Percentiles rank a stretch among this genome's conserved stretches.
These are phyloP conservation scores for Seira ritae DNA, from an alignment of 2,888 invertebrate genomes.

Conservation along the genomic window DNA sequence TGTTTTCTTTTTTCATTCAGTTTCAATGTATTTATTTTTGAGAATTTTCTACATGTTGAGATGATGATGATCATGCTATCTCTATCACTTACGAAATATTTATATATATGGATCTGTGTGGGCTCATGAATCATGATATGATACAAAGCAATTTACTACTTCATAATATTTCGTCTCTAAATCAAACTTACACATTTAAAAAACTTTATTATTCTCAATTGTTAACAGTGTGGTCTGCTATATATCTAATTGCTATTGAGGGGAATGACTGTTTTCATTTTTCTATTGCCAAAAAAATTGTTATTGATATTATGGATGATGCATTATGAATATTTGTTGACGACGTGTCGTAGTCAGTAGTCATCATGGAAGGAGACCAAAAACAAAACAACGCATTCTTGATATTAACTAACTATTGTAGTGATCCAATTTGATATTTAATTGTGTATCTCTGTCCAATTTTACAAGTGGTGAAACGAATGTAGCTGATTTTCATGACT, in stretches of 20 bases:
- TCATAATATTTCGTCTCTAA: neutral
- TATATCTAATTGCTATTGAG: neutral
- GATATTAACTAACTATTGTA: neutral
- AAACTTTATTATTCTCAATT: neutral
- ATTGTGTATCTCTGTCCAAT: constrained; percentile 25
- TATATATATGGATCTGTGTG: neutral
- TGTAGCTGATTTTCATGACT: constrained; percentile 62
- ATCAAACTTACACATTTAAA: neutral
- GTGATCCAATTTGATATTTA: neutral
- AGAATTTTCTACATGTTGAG: neutral
- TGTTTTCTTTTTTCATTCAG: too few relatives aligned
- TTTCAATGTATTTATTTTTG: neutral
- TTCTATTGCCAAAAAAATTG: neutral
- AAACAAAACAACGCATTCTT: neutral
- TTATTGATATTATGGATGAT: neutral
- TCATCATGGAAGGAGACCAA: neutral
- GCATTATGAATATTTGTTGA: neutral
- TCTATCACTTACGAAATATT: too few relatives aligned
- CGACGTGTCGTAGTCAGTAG: too few relatives aligned
- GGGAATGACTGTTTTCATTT: neutral
- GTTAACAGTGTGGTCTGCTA: neutral
- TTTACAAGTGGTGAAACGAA: constrained; percentile 41
- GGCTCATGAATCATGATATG: too few relatives aligned
- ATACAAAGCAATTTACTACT: neutral
- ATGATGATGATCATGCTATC: neutral